Base-by-base conservation (phyloP, 2,888 invertebrate species). In the Enchytraeus crypticus region DNA sequence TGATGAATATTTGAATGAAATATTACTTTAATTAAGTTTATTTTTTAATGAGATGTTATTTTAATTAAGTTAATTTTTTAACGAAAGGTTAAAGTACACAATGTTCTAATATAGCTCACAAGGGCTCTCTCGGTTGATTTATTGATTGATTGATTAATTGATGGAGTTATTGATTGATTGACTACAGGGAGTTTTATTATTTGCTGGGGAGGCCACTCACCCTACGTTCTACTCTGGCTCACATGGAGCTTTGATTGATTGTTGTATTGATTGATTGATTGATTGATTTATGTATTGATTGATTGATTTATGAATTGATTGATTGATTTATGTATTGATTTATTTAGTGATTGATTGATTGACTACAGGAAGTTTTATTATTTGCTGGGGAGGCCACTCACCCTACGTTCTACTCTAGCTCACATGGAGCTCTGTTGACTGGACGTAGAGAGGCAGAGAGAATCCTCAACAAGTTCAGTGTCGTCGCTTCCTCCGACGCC, bases 351-450 rank as follows among this genome's bases (percentile, higher is more conserved):
- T 38, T 38, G 11, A 11, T 38, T 38, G 11, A 38, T 18, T 38
- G 38, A 11, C 11, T 38, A 38, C 38, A 91, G 90, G 90, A 90
- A 70, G 84, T 85, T 43, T 80, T 92, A 71, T 81, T 89, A 74
- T 95, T 95, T 82, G 93, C 92, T 71, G 95, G 95, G 63, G 95
- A 95, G 82, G 93, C 93, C 73, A 92, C 92, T 49, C 93, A 95
- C 82, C 88, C 88, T 75, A 88, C 85, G 77, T 93, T 91, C 79
- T 95, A 93, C 80, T 93, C 92, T 54, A 95, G 93, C 1, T 92
- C 90, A 38, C 93, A 95, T 77, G 95, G 95, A 53, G 95, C 95
- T 43, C 90, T 89, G 75, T 81, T 93, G 59, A 89, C 89, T 53
- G 93, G 95, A 5, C 69, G 73, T 62, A 62, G 76, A 53, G 78